Base-by-base conservation (phyloP, 2,113 vertebrate species). In the Oncorhynchus masou region DNA sequence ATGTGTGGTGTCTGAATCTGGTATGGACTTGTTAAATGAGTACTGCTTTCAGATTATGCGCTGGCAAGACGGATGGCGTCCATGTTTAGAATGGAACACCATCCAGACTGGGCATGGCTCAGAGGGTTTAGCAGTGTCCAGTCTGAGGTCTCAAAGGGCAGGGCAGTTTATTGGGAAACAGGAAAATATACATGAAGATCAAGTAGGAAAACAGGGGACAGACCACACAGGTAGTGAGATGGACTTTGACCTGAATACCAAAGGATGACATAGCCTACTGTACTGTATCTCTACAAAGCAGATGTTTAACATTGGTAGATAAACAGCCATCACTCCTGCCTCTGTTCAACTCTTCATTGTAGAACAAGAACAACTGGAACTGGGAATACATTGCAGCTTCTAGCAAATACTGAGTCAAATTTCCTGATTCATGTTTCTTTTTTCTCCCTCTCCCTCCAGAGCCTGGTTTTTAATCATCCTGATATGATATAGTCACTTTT, bases 401-500 rank as follows among this genome's bases (percentile, higher is more conserved):
- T 20, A 24, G 48, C 22, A 54, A 54, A 54, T 54, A 19, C 51
- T 54, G 51, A 54, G 51, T 19, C 12, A 54, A 19, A 54, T 54
- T 89, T 76, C 65, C 81, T 72, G 60, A 76, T 85, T 68, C 68
- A 79, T 60, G 69, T 77, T 80, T 24, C 80, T 90, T 83, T 79
- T 79, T 60, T 68, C 67, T 69, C 59, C 69, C 76, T 76, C 76
- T 77, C 74, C 79, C 76, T 79, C 77, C 70, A 68, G 73, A 81
- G 74, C 76, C 48, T 39, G 82, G 89, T 87, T 87, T 91, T 91
- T 88, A 91, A 92, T 92, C 92, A 92, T 90, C 86, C 88, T 65
- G 88, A 93, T 93, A 94, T 94, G 93, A 93, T 91, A 91, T 87
- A 91, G 90, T 92, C 91, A 91, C 90, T 90, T 92, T 90, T 91